Evolutionary conservation across 2,888 invertebrate genomes (phyloP), one percentile per base, ranked within the genome.

Genomic region (Coenonympha arcania): DNA sequence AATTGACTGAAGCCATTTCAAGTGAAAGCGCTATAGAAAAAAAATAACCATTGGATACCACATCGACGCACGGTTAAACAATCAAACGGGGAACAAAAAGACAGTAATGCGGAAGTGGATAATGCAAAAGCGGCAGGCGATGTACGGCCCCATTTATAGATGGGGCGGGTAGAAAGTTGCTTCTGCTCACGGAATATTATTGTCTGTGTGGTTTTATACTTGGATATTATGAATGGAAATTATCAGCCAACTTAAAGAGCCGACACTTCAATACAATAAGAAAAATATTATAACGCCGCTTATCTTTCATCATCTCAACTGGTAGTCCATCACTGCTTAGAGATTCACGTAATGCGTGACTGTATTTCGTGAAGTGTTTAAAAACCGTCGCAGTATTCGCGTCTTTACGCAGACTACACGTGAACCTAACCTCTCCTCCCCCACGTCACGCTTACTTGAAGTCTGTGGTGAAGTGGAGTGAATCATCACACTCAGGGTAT

Each of bases 11-110:
- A 76, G 74, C 82, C 79, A 76, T 79, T 83, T 77, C 70, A 71
- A 84, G 82, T 78, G 79, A 81, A 81, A 82, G 76, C 73, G 63
- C 70, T 68, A 69, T 76, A 74, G 80, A 76, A 79, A 80, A n/a
- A 79, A 79, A 81, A 79, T 79, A 69, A 70, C 67, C 74, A 75
- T 68, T 76, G 81, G 78, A 78, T 78, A 81, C 79, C 75, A 76
- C 85, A 84, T 86, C 80, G 83, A 81, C 79, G 82, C 83, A 79
- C 83, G 83, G 77, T 83, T 82, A 85, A 83, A 86, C 84, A 86
- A 86, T 85, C 85, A 82, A 77, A 79, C 73, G 72, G 69, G 66
- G 80, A 84, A 85, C 82, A 85, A 86, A 85, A 86, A 84, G 82
- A 78, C 74, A 75, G 76, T 80, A 82, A 85, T 82, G 83, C 76